Percentiles rank a stretch among this genome's conserved stretches.
These are phyloP conservation scores for Anastrepha obliqua DNA, from an alignment of 1,140 invertebrate genomes.

Conservation along the genomic window DNA sequence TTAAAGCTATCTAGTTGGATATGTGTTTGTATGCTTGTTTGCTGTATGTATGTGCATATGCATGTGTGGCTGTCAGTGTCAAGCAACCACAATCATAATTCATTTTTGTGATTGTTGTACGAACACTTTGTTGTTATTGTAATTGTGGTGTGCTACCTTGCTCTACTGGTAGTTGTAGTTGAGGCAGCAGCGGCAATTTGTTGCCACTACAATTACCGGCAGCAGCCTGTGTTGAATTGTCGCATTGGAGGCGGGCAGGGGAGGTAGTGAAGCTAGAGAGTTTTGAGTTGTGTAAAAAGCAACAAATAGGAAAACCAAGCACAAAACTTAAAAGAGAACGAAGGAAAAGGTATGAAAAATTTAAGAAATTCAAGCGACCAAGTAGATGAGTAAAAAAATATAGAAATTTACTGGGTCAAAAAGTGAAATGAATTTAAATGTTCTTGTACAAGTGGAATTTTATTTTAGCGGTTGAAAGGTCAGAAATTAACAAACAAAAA, in stretches of 20 bases:
- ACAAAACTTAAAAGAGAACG: not conserved
- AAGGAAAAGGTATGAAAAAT: not conserved
- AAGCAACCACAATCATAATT: slow-evolving; percentile 25
- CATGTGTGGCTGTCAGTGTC: not conserved
- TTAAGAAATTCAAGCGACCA: too few species aligned
- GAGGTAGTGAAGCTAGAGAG: not conserved
- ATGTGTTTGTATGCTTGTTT: not conserved
- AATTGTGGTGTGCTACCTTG: slow-evolving; percentile 7
- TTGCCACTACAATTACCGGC: not conserved
- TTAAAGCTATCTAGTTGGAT: slow-evolving; percentile 7
- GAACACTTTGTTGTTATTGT: slow-evolving; percentile 22
- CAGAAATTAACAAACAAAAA: too few species aligned
- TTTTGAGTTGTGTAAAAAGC: not conserved
- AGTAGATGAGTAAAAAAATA: too few species aligned
- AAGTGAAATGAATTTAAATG: too few species aligned
- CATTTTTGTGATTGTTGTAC: slow-evolving; percentile 47
- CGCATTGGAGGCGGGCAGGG: not conserved
- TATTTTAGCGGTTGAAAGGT: too few species aligned
- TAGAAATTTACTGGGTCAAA: too few species aligned
- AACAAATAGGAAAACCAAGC: too few species aligned
- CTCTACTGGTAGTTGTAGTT: not conserved
- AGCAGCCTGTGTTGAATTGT: slow-evolving; percentile 12
- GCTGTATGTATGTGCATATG: not conserved
- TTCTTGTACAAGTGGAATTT: too few species aligned
- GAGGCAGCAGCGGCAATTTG: not conserved